Evolutionary conservation across 2,113 vertebrate genomes (phyloP).

Genomic region (Alethe diademata): DNA sequence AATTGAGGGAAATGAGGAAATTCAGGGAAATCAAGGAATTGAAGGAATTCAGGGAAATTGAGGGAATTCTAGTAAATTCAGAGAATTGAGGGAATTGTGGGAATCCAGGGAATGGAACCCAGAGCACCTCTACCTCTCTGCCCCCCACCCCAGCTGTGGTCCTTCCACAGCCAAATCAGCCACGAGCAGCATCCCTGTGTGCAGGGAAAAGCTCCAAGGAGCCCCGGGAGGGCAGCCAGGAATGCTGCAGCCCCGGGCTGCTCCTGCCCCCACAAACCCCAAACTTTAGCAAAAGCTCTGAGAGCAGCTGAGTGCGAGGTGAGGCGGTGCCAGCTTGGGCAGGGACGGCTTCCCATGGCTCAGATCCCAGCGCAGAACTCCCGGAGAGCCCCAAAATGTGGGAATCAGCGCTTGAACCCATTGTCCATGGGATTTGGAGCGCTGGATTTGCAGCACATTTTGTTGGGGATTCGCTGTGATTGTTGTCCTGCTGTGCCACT

Average conservation of each 20-base stretch:
- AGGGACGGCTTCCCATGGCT: background rate
- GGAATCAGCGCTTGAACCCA: accelerated
- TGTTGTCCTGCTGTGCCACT: background rate
- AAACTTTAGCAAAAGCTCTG: background rate
- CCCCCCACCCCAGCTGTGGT: no score
- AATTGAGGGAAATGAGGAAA: background rate
- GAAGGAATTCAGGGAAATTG: no score
- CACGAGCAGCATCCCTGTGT: accelerated
- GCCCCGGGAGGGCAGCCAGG: accelerated
- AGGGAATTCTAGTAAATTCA: background rate
- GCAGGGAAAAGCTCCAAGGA: background rate
- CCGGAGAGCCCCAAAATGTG: accelerated
- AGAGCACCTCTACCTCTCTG: background rate
- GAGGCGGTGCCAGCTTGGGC: background rate
- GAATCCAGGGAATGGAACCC: background rate
- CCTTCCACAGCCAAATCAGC: background rate
- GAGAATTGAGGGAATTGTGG: background rate
- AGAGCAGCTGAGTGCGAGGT: background rate
- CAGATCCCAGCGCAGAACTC: background rate
- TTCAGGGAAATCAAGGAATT: no score
- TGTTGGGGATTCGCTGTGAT: accelerated
- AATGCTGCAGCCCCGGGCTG: background rate
- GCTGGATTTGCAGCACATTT: accelerated
- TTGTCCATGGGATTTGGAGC: accelerated
- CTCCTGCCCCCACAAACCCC: background rate